Evolutionary conservation across 1,140 invertebrate species (phyloP), one percentile per base, ranked within the genome.

Genomic region (Tribolium madens): DNA sequence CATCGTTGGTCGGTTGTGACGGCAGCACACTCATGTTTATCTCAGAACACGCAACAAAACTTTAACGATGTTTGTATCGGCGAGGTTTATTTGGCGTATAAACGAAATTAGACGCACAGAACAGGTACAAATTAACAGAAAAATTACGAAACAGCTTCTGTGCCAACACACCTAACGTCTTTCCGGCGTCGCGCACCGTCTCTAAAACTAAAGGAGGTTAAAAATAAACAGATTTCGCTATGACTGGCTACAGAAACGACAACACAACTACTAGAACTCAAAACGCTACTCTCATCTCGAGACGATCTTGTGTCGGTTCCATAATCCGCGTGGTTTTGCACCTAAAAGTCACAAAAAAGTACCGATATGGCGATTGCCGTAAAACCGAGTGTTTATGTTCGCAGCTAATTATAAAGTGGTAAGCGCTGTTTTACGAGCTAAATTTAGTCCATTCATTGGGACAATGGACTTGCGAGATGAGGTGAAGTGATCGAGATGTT

Each of bases 201-300:
- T 77, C 78, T 79, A 69, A 47, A 76, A 79, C 70, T 71, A 69
- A n/a, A 69, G 69, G 75, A 73, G 76, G 77, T 81, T 81, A 81
- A 81, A 81, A 81, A 81, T 81, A 81, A 81, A 81, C 78, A 81
- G 64, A 77, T 79, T 79, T 76, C 76, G 76, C 78, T 79, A 79
- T 78, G 76, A 79, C 78, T 57, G 76, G 70, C 68, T 47, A 77
- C 48, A 73, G 76, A 36, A 76, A 78, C 72, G 72, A 72, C 76
- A 74, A 64, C 57, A 64, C 57, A 64, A 64, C 57, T 64, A 64
- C 57, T 31, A 77, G 48, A 48, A 74, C 42, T 71, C 26, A 50
- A 77, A 78, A 31, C 21, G 57, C 53, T 50, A 52, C 36, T 64
- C 76, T 31, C 14, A 17, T 69, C 42, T 75, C 18, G 72, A 50